Percentiles rank a stretch among this genome's conserved stretches.
phyloP scores from a whole-genome alignment of 2,797 vertebrate genomes.

The Arrhamphus sclerolepis region DNA sequence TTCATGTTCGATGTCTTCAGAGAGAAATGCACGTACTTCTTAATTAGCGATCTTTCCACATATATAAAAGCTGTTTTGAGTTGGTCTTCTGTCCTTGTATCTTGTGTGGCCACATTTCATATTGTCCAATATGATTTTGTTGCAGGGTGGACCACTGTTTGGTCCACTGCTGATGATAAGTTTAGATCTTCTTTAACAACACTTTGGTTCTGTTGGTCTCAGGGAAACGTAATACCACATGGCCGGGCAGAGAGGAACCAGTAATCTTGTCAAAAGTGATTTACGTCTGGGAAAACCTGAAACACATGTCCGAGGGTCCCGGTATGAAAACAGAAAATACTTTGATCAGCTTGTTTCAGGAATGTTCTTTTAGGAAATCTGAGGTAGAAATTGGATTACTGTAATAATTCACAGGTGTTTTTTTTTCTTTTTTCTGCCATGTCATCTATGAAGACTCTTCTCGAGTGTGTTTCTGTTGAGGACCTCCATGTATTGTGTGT shows the following conservation, averaged over 20 bases:
- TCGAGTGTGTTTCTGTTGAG: too few relatives aligned
- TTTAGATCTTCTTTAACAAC: not conserved
- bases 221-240: slow-evolving; percentile 9
- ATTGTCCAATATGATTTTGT: not conserved
- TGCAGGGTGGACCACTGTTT: too few relatives aligned
- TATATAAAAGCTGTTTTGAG: too few relatives aligned
- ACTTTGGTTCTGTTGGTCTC: not conserved
- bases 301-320: not conserved
- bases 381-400: too few relatives aligned
- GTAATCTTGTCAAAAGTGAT: slow-evolving; percentile 3
- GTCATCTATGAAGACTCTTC: too few relatives aligned
- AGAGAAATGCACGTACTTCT: too few relatives aligned
- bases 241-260: not conserved
- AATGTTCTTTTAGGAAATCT: not conserved
- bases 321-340: too few relatives aligned
- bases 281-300: slow-evolving; percentile 4
- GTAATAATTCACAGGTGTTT: too few relatives aligned
- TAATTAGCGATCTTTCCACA: too few relatives aligned
- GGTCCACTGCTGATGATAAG: not conserved
- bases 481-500: too few relatives aligned
- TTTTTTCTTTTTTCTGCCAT: too few relatives aligned
- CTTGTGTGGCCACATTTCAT: not conserved
- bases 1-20: too few relatives aligned
- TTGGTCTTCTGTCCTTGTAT: not conserved
- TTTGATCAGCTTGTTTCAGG: not conserved